phyloP scores from a whole-genome alignment of 2,797 vertebrate species.

The Bovichtus variegatus region DNA sequence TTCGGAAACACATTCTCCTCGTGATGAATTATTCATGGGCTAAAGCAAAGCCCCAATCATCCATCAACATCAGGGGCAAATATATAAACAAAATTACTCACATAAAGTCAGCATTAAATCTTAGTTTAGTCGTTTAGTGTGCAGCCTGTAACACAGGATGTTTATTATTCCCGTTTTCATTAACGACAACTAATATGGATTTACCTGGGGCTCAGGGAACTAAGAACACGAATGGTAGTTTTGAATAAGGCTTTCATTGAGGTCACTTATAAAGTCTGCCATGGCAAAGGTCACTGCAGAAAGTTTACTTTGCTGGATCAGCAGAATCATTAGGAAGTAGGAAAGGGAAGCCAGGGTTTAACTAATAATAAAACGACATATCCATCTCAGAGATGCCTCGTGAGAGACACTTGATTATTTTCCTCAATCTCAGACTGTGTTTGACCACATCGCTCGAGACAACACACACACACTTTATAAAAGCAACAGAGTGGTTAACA shows the following conservation, averaged over 20 bases:
- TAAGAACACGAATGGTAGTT: slow-evolving; percentile 20
- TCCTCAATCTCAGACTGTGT: slow-evolving; percentile 6
- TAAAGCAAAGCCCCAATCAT: slow-evolving; percentile 60
- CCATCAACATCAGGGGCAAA: slow-evolving; percentile 66
- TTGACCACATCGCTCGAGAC: slow-evolving; percentile 18
- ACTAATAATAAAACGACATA: not conserved
- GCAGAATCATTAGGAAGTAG: slow-evolving; percentile 30
- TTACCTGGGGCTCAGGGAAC: slow-evolving; percentile 33
- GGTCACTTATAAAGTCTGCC: slow-evolving; percentile 30
- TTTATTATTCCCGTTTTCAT: slow-evolving; percentile 35
- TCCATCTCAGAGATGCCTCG: not conserved
- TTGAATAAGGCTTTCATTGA: slow-evolving; percentile 37
- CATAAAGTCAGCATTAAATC: slow-evolving; percentile 61
- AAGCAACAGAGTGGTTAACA: slow-evolving; percentile 40
- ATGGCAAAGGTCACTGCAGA: slow-evolving; percentile 18
- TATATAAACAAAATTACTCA: slow-evolving; percentile 67
- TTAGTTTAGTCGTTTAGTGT: slow-evolving; percentile 45
- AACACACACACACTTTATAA: slow-evolving; percentile 14
- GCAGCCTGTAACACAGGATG: slow-evolving; percentile 34
- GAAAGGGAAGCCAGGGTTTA: slow-evolving; percentile 14
- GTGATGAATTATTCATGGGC: slow-evolving; percentile 68
- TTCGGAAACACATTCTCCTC: slow-evolving; percentile 50
- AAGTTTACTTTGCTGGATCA: slow-evolving; percentile 28
- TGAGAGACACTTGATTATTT: slow-evolving; percentile 32
- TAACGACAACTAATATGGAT: slow-evolving; percentile 34